Percentiles rank a stretch among this genome's conserved stretches.
These are phyloP conservation scores for Myotis davidii DNA, from an alignment of 2,113 vertebrate genomes.

Conservation along the genomic window DNA sequence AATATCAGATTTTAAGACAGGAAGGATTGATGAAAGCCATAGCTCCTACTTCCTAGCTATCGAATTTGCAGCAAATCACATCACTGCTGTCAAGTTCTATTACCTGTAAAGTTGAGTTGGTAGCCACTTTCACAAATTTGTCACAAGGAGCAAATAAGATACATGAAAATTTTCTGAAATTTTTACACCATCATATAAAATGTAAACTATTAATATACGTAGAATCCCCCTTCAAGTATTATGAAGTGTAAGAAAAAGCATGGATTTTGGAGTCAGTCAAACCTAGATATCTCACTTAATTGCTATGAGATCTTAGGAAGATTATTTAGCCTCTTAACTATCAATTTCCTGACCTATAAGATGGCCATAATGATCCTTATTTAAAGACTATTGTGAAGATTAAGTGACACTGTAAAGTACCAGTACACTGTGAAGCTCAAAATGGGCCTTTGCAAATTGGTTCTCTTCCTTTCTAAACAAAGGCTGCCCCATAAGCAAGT, in stretches of 20 bases:
- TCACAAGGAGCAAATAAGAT: not conserved
- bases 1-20: not conserved
- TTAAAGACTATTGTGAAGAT: not conserved
- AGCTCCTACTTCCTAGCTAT: slow-evolving; percentile 13
- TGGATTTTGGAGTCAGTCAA: not conserved
- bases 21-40: not conserved
- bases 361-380: not conserved
- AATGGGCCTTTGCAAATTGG: not conserved
- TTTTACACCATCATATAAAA: not conserved
- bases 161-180: not conserved
- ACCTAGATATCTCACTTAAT: not conserved
- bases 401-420: not conserved
- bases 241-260: not conserved
- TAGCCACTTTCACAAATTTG: not conserved
- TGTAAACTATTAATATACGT: not conserved
- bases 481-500: not conserved
- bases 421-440: not conserved
- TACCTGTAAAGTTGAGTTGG: not conserved
- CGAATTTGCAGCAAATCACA: not conserved
- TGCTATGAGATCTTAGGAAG: not conserved
- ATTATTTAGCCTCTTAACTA: not conserved
- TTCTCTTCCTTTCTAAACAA: slow-evolving; percentile 8
- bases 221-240: not conserved
- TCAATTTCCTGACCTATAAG: slow-evolving; percentile 32
- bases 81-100: not conserved